A percentile compares a stretch with the other conserved stretches of the same genome.
phyloP scores from a whole-genome alignment of 1,140 invertebrate genomes.

The Ericerus pela region DNA sequence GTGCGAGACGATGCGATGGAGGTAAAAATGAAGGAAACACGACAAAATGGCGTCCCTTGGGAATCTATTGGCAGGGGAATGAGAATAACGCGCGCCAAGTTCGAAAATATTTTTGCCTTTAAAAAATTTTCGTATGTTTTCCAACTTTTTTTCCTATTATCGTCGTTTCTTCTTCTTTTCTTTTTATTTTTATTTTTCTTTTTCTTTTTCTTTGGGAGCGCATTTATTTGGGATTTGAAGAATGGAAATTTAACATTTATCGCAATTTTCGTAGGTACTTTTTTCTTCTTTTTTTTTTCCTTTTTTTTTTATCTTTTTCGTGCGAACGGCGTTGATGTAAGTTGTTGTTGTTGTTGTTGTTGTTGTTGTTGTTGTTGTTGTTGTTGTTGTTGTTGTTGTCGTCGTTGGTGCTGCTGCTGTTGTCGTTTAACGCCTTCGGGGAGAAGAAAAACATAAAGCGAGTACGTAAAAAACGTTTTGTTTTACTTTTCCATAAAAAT shows the following conservation, averaged over 20 bases:
- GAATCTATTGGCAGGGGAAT: constrained; percentile 17
- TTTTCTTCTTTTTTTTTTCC: too few species aligned
- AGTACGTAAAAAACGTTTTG: too few species aligned
- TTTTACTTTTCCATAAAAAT: too few species aligned
- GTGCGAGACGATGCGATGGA: too few species aligned
- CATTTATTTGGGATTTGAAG: neutral
- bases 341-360: too few species aligned
- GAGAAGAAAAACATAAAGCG: too few species aligned
- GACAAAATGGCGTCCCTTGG: constrained; percentile 22
- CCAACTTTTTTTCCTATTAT: constrained; percentile 1
- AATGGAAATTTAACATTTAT: too few species aligned
- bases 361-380: too few species aligned
- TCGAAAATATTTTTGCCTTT: neutral
- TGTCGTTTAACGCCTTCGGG: too few species aligned
- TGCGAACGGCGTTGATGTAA: neutral
- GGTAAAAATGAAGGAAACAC: constrained; percentile 18
- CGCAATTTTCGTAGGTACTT: too few species aligned
- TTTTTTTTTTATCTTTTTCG: constrained; percentile 15
- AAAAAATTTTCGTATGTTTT: neutral
- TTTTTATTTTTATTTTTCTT: neutral
- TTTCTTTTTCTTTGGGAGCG: neutral
- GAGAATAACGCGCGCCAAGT: constrained; percentile 21
- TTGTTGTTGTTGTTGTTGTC: too few species aligned
- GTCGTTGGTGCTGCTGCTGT: too few species aligned
- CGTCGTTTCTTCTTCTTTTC: constrained; percentile 9